A percentile compares a stretch with the other conserved stretches of the same genome.
These are phyloP conservation scores for Hypselothyrea guttata DNA, from an alignment of 2,888 invertebrate species.

Conservation along the genomic window DNA sequence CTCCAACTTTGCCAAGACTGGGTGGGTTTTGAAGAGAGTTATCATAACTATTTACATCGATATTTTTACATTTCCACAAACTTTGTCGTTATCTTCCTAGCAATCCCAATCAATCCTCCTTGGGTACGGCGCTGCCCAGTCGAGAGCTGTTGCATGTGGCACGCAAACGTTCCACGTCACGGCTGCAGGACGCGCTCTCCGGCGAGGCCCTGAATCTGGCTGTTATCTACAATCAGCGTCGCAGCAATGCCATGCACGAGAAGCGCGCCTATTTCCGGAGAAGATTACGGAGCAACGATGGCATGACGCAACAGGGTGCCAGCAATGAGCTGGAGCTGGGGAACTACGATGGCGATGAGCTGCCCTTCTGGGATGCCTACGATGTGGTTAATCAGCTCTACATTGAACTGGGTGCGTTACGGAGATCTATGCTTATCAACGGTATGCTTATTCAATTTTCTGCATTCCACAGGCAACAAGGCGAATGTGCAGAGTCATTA, in stretches of 20 bases:
- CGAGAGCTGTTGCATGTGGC: conserved; percentile 30
- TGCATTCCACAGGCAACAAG: conserved; percentile 84
- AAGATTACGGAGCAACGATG: conserved; percentile 72
- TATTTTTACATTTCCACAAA: too few species aligned
- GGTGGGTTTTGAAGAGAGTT: too few species aligned
- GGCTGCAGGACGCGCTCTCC: conserved; percentile 11
- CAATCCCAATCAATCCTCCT: conserved; percentile 78
- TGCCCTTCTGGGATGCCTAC: conserved; percentile 94
- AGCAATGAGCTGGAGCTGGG: conserved; percentile 52
- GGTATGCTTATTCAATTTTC: not conserved
- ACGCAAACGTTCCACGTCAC: conserved; percentile 36
- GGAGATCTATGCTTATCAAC: too few species aligned
- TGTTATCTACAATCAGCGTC: conserved; percentile 77
- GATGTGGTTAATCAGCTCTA: conserved; percentile 95
- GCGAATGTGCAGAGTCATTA: conserved; percentile 94
- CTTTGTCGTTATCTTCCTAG: too few species aligned
- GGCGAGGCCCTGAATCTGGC: conserved; percentile 73
- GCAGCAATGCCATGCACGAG: conserved; percentile 76
- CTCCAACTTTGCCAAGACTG: conserved; percentile 93
- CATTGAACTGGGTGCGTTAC: conserved; percentile 91
- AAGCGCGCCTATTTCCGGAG: conserved; percentile 69
- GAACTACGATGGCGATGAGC: conserved; percentile 64
- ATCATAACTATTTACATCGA: not conserved
- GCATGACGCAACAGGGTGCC: conserved; percentile 31
- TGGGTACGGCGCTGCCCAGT: conserved; percentile 34